Percentiles rank a stretch among this genome's conserved stretches.
Evolutionary conservation across 2,113 vertebrate genomes (phyloP).

Genomic region (Symphodus melops): DNA sequence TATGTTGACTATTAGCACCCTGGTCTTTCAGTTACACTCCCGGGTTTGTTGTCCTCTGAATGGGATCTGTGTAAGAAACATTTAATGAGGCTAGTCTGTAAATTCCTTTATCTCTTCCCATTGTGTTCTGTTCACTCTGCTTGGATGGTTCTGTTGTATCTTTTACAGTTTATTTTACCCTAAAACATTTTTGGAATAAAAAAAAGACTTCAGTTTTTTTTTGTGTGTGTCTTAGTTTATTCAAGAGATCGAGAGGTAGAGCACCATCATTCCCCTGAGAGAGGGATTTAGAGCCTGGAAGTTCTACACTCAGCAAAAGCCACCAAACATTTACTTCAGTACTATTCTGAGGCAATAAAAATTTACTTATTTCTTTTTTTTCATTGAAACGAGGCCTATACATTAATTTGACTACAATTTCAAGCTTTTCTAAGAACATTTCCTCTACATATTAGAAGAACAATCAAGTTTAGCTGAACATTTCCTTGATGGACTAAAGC

Average conservation of each 20-base stretch:
- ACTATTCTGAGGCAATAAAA: not conserved
- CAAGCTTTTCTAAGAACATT: not conserved
- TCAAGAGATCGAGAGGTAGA: not conserved
- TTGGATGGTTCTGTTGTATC: constrained; percentile 76
- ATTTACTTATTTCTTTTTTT: too few relatives aligned
- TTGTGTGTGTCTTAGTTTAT: constrained; percentile 21
- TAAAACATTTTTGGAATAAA: constrained; percentile 76
- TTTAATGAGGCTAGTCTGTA: constrained; percentile 1
- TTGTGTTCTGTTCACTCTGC: constrained; percentile 62
- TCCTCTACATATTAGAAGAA: too few relatives aligned
- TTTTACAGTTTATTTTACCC: constrained; percentile 83
- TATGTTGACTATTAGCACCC: constrained; percentile 35
- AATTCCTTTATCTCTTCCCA: constrained; percentile 12
- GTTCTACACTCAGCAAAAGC: too few relatives aligned
- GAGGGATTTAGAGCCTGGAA: not conserved
- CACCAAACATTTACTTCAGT: not conserved
- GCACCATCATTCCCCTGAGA: not conserved
- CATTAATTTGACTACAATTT: too few relatives aligned
- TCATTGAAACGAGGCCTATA: too few relatives aligned
- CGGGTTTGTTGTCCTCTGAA: constrained; percentile 10
- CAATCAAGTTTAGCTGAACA: too few relatives aligned
- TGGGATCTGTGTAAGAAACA: constrained; percentile 6
- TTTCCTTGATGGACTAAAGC: too few relatives aligned
- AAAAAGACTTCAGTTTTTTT: constrained; percentile 65
- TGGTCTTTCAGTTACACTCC: not conserved